Percentiles rank a stretch among this genome's conserved stretches.
Conservation (phyloP, 2,888 invertebrate genomes). For the Oscheius sp. region DNA sequence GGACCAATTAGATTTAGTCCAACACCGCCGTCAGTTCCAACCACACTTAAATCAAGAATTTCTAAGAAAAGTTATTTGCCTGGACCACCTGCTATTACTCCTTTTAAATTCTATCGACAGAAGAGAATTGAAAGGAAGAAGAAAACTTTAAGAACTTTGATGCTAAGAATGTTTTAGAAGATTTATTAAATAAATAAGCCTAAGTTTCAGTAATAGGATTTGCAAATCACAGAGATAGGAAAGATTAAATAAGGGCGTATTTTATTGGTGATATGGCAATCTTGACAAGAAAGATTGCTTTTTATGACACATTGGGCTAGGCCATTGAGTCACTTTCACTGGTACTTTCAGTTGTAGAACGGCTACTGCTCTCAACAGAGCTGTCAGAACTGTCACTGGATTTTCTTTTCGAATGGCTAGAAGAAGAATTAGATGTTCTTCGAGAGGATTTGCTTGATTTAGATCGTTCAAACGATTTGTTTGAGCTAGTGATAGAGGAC, state of each 20-base stretch:
- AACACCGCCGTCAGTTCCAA: no score
- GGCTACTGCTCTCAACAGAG: neutral
- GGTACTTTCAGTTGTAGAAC: neutral
- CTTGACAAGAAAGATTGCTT: conserved; percentile 5
- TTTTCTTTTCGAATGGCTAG: neutral
- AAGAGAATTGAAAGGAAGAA: conserved; percentile 24
- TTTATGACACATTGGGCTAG: neutral
- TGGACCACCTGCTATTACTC: conserved; percentile 30
- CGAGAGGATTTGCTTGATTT: neutral
- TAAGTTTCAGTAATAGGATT: neutral
- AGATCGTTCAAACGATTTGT: neutral
- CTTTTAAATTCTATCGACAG: conserved; percentile 24
- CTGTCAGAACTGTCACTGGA: neutral
- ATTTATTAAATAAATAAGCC: neutral
- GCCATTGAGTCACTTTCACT: conserved; percentile 1
- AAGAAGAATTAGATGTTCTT: neutral
- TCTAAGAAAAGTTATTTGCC: no score
- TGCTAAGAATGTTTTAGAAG: neutral
- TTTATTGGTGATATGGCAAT: neutral
- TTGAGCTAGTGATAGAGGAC: neutral
- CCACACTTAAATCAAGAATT: no score
- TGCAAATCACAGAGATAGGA: conserved; percentile 1
- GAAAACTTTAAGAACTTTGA: neutral
- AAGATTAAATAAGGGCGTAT: neutral
- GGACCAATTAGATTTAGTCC: no score